These are phyloP conservation scores for Callithrix jacchus DNA, from an alignment of 2,113 vertebrate genomes.

Conservation along the genomic window DNA sequence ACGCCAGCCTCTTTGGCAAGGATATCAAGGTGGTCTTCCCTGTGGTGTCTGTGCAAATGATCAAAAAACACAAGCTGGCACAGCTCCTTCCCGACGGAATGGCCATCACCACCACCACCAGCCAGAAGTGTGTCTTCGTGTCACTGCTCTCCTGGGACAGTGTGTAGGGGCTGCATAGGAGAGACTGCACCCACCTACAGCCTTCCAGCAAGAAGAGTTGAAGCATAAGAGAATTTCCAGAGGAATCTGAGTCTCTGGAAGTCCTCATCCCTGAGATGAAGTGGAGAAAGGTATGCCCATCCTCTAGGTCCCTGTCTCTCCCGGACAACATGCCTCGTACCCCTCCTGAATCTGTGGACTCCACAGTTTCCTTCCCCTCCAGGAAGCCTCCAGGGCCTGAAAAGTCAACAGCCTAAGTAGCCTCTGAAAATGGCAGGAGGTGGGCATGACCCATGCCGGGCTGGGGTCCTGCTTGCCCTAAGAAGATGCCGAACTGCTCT, in stretches of 20 bases:
- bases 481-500: not conserved
- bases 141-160: constrained; percentile 96
- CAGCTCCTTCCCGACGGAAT: constrained; percentile 94
- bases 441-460: not conserved
- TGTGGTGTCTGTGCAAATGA: constrained; percentile 87
- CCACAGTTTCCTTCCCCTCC: constrained; percentile 86
- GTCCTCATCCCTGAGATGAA: constrained; percentile 92
- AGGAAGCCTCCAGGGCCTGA: constrained; percentile 85
- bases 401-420: not conserved
- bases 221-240: constrained; percentile 91
- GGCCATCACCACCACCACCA: constrained; percentile 93
- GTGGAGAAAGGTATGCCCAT: constrained; percentile 91
- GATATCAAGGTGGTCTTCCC: constrained; percentile 97
- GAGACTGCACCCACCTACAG: constrained; percentile 96
- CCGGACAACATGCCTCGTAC: constrained; percentile 85
- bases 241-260: constrained; percentile 88
- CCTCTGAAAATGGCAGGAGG: not conserved
- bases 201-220: constrained; percentile 93
- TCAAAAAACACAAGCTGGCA: constrained; percentile 97
- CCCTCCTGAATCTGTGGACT: constrained; percentile 85
- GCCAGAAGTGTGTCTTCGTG: constrained; percentile 96
- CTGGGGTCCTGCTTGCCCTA: not conserved
- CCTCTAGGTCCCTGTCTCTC: constrained; percentile 88
- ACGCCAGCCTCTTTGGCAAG: constrained; percentile 96
- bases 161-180: constrained; percentile 91